Conservation (phyloP, 2,888 invertebrate genomes). For the Phalera bucephala region DNA sequence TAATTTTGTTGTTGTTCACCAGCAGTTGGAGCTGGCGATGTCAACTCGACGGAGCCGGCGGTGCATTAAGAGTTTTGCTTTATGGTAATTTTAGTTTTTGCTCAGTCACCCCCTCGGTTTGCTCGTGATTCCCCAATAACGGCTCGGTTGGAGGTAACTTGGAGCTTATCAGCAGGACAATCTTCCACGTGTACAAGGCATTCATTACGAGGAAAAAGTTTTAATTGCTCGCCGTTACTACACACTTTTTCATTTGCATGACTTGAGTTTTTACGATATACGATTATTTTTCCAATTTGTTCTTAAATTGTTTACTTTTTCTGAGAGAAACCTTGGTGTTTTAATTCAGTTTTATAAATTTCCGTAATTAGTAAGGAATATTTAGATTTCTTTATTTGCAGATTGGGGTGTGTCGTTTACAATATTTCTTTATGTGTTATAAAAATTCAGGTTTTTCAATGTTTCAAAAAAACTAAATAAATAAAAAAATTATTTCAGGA, state of each 20-base stretch:
- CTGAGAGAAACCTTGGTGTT: no score
- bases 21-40: conserved; percentile 42
- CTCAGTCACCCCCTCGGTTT: conserved; percentile 18
- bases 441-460: no score
- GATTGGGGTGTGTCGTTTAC: no score
- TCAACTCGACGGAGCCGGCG: conserved; percentile 19
- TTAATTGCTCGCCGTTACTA: conserved; percentile 12
- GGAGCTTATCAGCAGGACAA: conserved; percentile 12
- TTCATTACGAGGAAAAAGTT: conserved; percentile 8
- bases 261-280: background rate
- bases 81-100: conserved; percentile 21
- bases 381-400: no score
- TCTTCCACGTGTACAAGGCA: conserved; percentile 9
- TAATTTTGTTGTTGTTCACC: conserved; percentile 52
- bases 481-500: conserved; percentile 43
- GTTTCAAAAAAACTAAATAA: no score
- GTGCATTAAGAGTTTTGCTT: conserved; percentile 41
- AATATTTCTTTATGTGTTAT: no score
- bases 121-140: conserved; percentile 14
- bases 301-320: no score
- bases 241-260: conserved; percentile 2
- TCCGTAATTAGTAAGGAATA: no score
- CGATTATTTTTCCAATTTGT: no score
- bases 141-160: conserved; percentile 15
- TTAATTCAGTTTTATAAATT: no score